Evolutionary conservation across 1,140 invertebrate species (phyloP).

Genomic region (Brachionus manjavacas): DNA sequence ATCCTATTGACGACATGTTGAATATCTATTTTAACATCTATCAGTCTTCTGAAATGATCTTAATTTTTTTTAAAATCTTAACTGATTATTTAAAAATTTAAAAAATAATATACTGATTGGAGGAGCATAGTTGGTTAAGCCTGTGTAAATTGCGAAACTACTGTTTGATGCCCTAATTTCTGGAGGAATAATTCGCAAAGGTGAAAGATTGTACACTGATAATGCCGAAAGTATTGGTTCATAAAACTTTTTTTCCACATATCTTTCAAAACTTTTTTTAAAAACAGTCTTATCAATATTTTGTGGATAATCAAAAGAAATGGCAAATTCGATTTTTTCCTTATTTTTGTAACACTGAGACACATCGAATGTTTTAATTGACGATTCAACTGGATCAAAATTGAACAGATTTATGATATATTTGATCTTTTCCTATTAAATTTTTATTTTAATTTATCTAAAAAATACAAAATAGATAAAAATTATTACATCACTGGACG

Average conservation of each 20-base stretch:
- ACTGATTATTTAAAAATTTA: neutral
- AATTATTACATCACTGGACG: neutral
- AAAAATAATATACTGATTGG: slow-evolving; percentile 5
- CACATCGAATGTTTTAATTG: neutral
- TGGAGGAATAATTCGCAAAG: slow-evolving; percentile 29
- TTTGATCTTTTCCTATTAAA: neutral
- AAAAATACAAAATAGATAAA: neutral
- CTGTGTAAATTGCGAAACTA: slow-evolving; percentile 33
- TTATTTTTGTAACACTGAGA: slow-evolving; percentile 12
- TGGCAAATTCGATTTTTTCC: slow-evolving; percentile 14
- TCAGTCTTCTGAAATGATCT: slow-evolving; percentile 23
- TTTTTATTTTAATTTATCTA: neutral
- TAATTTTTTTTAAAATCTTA: neutral
- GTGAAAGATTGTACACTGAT: slow-evolving; percentile 9
- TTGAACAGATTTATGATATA: slow-evolving; percentile 4
- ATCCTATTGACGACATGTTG: neutral
- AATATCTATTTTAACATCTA: neutral
- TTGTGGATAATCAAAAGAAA: slow-evolving; percentile 12
- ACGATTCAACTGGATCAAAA: neutral
- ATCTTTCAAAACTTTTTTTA: neutral
- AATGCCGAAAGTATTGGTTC: neutral
- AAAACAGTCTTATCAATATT: neutral
- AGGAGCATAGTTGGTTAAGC: neutral
- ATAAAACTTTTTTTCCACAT: slow-evolving; percentile 4
- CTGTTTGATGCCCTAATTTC: neutral